Percentiles rank a stretch among this genome's conserved stretches.
Conservation (phyloP, 1,140 invertebrate species). For the Drosophila eugracilis region DNA sequence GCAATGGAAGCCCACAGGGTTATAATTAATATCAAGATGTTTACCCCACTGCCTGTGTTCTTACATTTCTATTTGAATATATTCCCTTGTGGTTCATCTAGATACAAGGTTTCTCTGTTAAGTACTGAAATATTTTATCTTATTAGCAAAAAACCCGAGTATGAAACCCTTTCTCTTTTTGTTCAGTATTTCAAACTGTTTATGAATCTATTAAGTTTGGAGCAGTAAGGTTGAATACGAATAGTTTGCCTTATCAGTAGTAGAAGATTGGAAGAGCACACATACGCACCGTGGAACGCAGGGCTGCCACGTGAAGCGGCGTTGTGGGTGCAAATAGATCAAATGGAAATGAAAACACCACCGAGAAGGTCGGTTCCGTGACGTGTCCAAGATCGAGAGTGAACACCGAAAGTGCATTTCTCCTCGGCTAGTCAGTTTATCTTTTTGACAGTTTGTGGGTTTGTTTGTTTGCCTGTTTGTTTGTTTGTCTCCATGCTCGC, state of each 20-base stretch:
- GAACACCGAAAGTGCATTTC: conserved; percentile 9
- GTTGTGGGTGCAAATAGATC: neutral
- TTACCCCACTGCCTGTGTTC: too few relatives aligned
- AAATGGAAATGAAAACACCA: neutral
- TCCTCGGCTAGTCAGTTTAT: conserved; percentile 1
- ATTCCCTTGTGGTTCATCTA: too few relatives aligned
- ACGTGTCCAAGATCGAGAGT: conserved; percentile 24
- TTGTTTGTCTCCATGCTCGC: neutral
- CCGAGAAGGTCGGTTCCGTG: neutral
- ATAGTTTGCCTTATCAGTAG: conserved; percentile 29
- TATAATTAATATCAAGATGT: too few relatives aligned
- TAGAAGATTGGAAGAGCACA: conserved; percentile 6
- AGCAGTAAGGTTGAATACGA: too few relatives aligned
- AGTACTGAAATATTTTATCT: too few relatives aligned
- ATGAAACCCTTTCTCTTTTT: too few relatives aligned
- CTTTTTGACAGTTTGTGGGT: conserved; percentile 5
- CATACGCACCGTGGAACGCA: conserved; percentile 11
- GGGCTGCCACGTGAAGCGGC: neutral
- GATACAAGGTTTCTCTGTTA: too few relatives aligned
- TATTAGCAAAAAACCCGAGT: too few relatives aligned
- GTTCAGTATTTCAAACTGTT: too few relatives aligned
- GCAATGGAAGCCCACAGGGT: too few relatives aligned
- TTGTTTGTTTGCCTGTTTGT: conserved; percentile 8
- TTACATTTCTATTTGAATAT: too few relatives aligned
- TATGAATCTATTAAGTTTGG: too few relatives aligned